Base-by-base conservation (phyloP, 2,888 invertebrate genomes). In the Tillus elongatus region DNA sequence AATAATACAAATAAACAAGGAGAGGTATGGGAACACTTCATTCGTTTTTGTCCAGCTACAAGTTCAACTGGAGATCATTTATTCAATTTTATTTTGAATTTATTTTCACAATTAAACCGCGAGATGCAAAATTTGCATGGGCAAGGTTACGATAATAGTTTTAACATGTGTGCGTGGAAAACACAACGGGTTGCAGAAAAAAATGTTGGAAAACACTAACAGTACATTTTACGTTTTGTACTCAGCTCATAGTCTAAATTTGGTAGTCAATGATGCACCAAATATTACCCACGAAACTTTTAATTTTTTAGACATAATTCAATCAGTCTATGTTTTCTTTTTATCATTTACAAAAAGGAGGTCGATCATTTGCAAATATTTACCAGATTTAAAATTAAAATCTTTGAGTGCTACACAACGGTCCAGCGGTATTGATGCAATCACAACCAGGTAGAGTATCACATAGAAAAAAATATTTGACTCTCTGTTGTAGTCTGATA, bases 261-360 rank as follows among this genome's bases (percentile, higher is more conserved):
- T 55, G 24, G 49, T 56, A 11, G 51, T 55, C 9, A 53, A 52
- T 40, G 50, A 55, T 40, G 47, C 50, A 28, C 50, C 51, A 30
- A 49, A 51, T 30, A 27, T 16, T 14, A 34, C 37, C 6, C 19
- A 31, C 19, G 42, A 45, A 40, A 37, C 46, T 12, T 37, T 44
- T 2, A 40, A 36, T 35, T 46, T 43, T 35, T 46, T 42, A 31
- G 27, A 26, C 15, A 15, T 40, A 3, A 15, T 44, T 6, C 42
- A 41, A 35, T 36, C 40, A 33, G 6, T 46, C 3, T 55, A 43
- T 30, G 26, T 45, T 40, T 54, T 43, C 40, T 55, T 57, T 46
- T 49, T 48, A 13, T 31, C 35, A 4, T 54, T 53, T 15, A 41
- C 46, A 13, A 38, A 49, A 16, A 37, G 44, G 15, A 46, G 43